Evolutionary conservation across 2,888 invertebrate species (phyloP), one percentile per base, ranked within the genome.

Genomic region (Bimastos eiseni): DNA sequence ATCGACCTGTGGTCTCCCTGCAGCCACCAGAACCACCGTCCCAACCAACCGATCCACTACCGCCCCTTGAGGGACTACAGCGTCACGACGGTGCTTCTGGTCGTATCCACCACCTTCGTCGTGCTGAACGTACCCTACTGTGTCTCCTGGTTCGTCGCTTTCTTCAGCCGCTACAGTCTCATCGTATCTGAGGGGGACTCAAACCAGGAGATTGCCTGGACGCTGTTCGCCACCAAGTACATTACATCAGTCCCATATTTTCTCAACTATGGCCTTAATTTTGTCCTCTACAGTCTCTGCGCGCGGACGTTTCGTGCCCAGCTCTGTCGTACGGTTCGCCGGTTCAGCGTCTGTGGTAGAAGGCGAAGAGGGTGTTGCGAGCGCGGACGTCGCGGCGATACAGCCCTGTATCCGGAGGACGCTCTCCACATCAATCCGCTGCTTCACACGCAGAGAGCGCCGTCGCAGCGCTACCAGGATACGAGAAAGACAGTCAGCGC

Each of bases 231-330:
- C 33, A 90, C 91, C 19, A 92, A 92, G 89, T 91, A 90, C 90
- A 90, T 91, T 84, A 91, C 92, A 33, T 91, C 91, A 17, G 91
- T 91, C 17, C 92, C 91, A 17, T 92, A 92, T 83, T 91, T 91
- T 83, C 90, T 92, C 38, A 92, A 92, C 91, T 92, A 91, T 70
- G 84, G 90, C 89, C 90, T 91, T 70, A 92, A 92, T 88, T 91
- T 92, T 38, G 90, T 89, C 55, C 90, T 92, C n/a, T 92, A 92
- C 89, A 92, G 90, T 44, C 83, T 92, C 36, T 90, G 91, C 88
- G 92, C 91, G 8, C 86, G 90, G 36, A 90, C 91, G 37, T 92
- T 92, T 86, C 89, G 92, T 6, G 89, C 37, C 21, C 88, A 91
- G 83, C 86, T 91, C 1, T 37, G 86, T 19, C 88, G 55, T 30